Evolutionary conservation across 2,113 vertebrate genomes (phyloP).

Genomic region (Diadophis punctatus): DNA sequence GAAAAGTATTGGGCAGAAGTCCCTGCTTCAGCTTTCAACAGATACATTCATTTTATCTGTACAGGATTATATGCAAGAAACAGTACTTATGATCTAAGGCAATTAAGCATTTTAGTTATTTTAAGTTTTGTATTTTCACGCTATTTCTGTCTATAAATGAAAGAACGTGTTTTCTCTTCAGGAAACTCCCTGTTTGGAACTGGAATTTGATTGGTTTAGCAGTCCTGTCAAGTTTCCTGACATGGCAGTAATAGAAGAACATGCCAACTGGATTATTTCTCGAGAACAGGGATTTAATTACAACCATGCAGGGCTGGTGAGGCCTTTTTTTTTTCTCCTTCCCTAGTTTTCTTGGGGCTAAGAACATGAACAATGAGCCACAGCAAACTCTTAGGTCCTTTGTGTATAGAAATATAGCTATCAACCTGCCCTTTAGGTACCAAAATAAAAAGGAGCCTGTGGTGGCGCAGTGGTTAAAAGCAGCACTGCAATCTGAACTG

Average conservation of each 20-base stretch:
- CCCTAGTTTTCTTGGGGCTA: background rate
- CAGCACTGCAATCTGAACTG: too few species aligned
- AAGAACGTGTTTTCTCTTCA: constrained; percentile 44
- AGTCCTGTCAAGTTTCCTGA: constrained; percentile 93
- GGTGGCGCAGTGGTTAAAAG: too few species aligned
- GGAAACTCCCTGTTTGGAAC: constrained; percentile 97
- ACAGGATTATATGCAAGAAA: background rate
- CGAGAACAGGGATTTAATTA: constrained; percentile 93
- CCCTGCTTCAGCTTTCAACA: background rate
- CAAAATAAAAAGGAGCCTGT: too few species aligned
- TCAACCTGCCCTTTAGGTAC: background rate
- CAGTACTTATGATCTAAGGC: background rate
- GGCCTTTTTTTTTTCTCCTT: constrained; percentile 28
- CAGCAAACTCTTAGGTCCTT: background rate
- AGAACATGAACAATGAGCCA: background rate
- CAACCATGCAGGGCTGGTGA: constrained; percentile 89
- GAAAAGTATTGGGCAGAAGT: background rate
- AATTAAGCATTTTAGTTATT: background rate
- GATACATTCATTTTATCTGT: background rate
- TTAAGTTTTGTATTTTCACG: background rate
- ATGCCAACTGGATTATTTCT: constrained; percentile 92
- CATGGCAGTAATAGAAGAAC: constrained; percentile 91
- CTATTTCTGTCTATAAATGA: background rate
- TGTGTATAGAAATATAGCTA: background rate
- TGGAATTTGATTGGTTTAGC: constrained; percentile 98